Base-by-base conservation (phyloP, 2,888 invertebrate species). In the Drosophila barbarae region DNA sequence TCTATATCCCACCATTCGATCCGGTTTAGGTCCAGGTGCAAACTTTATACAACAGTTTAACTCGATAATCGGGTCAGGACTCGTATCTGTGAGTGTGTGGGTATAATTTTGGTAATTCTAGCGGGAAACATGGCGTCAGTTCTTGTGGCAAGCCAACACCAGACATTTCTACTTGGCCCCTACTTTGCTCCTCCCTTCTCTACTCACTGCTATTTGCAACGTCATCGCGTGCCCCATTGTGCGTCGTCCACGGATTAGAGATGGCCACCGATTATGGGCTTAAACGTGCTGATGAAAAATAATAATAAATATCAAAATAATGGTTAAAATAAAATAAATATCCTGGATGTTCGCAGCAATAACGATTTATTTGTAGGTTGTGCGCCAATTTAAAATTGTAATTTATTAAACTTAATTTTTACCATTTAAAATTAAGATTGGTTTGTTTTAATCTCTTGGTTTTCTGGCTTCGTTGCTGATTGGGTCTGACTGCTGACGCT, bases 11-110 rank as follows among this genome's bases (percentile, higher is more conserved):
- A 44, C 59, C 59, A 60, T 60, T 60, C 63, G 59, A 60, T 79
- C 79, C 85, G 79, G 79, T 79, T 85, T 85, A 79, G 85, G 85
- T 85, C 79, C 79, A 79, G 79, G 79, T 79, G 79, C 79, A 85
- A 79, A 79, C 83, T 79, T 83, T 85, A 77, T 79, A 79, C 74
- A 80, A 77, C 77, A 77, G 71, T 80, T 85, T 83, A 79, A 77
- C 79, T 85, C 81, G 81, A 79, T 79, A 79, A 79, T 79, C 79
- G 79, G 79, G 79, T 79, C 79, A 79, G 75, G 70, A 80, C 69
- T 83, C 74, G 84, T 65, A 65, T 76, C 77, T 82, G 38, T 36
- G 50, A 70, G 81, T 78, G 65, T 60, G 49, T 66, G 49, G 68
- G 32, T 51, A 39, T 41, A 63, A 50, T 52, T 67, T 63, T 39